Evolutionary conservation across 2,797 vertebrate species (phyloP), one percentile per base, ranked within the genome.

Genomic region (Tenualosa thibaudeaui): DNA sequence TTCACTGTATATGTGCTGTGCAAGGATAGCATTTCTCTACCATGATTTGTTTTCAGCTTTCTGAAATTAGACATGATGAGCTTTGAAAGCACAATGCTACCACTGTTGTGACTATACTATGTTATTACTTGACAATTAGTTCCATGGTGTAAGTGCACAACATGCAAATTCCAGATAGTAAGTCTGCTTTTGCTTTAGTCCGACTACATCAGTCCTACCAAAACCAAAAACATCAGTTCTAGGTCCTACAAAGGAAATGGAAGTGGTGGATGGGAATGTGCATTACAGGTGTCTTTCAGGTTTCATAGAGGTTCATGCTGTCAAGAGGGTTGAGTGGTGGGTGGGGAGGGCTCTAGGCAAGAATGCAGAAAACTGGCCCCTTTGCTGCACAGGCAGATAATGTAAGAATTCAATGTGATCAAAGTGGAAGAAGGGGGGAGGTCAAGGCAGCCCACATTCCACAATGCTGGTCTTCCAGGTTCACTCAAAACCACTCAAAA

Each of bases 401-500:
- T 88, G 49, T 60, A 86, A 86, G 83, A 90, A 89, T 88, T 89
- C 84, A 85, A 78, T 87, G 40, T 78, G 84, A 91, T 91, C 88
- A 89, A 87, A 90, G 84, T 85, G 46, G 78, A 90, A 78, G 26
- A 22, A 15, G 86, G 50, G 26, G 4, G 37, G 71, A 78, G 71
- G 40, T 78, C 71, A 78, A 22, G 71, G 40, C 40, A 43, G 71
- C 40, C 71, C 37, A 37, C 71, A 78, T 78, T 78, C 71, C 71
- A 78, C 71, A 78, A 78, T 19, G 37, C 71, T 78, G 71, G 37
- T 78, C 71, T 78, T 78, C 71, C 71, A 78, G 71, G 40, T 78
- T 78, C 71, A 78, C 58, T 62, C 58, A 62, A 62, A 24, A 24
- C 37, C 71, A n/a, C n/a, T n/a, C n/a, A n/a, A n/a, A n/a, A 78